Conservation (phyloP, 92 coral and sea anemone species). For the Umimayanthus chanpuru region DNA sequence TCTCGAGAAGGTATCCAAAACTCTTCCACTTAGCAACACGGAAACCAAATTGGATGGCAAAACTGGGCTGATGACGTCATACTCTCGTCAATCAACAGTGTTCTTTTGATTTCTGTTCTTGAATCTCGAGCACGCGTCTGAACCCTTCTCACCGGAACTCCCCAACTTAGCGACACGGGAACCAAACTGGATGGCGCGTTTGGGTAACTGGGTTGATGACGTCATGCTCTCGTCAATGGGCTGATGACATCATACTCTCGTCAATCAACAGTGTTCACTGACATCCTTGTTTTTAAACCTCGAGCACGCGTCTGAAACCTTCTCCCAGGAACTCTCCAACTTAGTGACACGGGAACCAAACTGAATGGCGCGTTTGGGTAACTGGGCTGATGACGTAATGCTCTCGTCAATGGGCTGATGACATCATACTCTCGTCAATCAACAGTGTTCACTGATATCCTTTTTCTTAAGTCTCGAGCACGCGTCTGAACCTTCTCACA, state of each 20-base stretch:
- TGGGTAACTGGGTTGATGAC: constrained; percentile 53
- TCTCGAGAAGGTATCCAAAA: constrained; percentile 71
- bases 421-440: background rate
- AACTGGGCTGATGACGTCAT: constrained; percentile 81
- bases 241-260: background rate
- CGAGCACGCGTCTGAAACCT: no score
- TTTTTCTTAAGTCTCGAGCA: background rate
- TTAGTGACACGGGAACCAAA: background rate
- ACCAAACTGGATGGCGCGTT: background rate
- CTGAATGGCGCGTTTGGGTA: no score
- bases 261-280: background rate
- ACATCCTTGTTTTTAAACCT: background rate
- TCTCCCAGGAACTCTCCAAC: no score
- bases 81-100: constrained; percentile 6
- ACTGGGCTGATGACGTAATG: no score
- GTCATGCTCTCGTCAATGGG: constrained; percentile 59
- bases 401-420: no score
- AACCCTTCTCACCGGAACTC: no score
- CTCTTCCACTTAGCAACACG: constrained; percentile 95
- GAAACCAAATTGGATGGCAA: constrained; percentile 97
- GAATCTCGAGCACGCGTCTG: no score
- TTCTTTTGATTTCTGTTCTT: background rate
- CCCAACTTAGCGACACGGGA: no score
- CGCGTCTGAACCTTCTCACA: no score
- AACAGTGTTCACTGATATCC: background rate